These are phyloP conservation scores for Oryzias curvinotus DNA, from an alignment of 2,113 vertebrate genomes.

Conservation along the genomic window DNA sequence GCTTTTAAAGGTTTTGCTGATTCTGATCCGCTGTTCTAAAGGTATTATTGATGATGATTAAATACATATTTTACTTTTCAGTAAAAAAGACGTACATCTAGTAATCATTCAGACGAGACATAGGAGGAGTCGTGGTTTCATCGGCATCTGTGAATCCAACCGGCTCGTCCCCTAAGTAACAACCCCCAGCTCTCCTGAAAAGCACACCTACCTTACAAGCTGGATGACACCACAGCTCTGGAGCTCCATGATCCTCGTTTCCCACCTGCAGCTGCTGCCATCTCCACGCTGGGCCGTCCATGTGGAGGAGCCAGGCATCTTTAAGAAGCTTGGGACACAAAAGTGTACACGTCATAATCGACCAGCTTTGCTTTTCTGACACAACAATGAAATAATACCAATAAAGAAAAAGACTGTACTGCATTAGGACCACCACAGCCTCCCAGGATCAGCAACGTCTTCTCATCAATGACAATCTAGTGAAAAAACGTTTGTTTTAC, in stretches of 20 bases:
- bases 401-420: constrained; percentile 75
- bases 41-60: too few relatives aligned
- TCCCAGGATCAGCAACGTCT: constrained; percentile 92
- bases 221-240: constrained; percentile 96
- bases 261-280: constrained; percentile 97
- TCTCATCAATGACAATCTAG: constrained; percentile 91
- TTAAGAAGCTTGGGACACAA: constrained; percentile 85
- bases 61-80: too few relatives aligned
- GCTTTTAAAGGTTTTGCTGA: too few relatives aligned
- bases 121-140: too few relatives aligned
- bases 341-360: neutral
- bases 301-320: constrained; percentile 95
- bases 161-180: neutral
- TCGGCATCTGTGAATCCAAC: too few relatives aligned
- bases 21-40: too few relatives aligned
- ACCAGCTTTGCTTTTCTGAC: neutral
- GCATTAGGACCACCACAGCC: constrained; percentile 98
- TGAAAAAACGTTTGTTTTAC: neutral
- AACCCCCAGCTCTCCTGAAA: neutral
- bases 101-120: too few relatives aligned
- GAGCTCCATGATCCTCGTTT: constrained; percentile 94
- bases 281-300: constrained; percentile 82
- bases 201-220: constrained; percentile 87
- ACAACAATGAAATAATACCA: neutral
- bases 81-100: too few relatives aligned